Conservation (phyloP, 2,888 invertebrate genomes). For the Slavum lentiscoides region DNA sequence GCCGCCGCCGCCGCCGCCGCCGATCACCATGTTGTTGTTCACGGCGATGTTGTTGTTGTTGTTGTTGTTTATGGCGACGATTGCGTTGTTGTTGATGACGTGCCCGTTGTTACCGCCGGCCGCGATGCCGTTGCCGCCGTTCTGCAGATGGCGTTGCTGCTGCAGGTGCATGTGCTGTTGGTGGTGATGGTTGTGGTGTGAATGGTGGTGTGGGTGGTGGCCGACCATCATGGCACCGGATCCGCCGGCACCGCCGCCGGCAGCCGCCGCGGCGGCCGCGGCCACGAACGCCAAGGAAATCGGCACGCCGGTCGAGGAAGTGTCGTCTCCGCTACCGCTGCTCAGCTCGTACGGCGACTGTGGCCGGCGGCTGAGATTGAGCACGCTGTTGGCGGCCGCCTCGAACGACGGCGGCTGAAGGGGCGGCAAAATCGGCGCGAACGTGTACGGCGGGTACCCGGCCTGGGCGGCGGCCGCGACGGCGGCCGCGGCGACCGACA, state of each 20-base stretch:
- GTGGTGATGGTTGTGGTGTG: slow-evolving; percentile 1
- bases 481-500: slow-evolving; percentile 61
- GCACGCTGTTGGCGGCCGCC: slow-evolving; percentile 59
- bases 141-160: neutral
- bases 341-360: slow-evolving; percentile 82
- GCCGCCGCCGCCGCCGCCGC: neutral
- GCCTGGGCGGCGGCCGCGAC: slow-evolving; percentile 62
- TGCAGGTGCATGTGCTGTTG: neutral
- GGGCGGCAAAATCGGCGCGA: slow-evolving; percentile 59
- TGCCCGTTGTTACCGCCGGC: neutral
- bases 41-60: neutral
- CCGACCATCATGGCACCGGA: slow-evolving; percentile 10
- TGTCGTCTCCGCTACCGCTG: slow-evolving; percentile 71
- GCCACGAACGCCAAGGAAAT: slow-evolving; percentile 49
- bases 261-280: slow-evolving; percentile 29
- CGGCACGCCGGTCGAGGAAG: slow-evolving; percentile 58
- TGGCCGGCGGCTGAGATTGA: slow-evolving; percentile 63
- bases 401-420: slow-evolving; percentile 61
- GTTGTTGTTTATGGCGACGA: neutral
- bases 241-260: neutral
- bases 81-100: neutral
- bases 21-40: neutral
- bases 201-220: slow-evolving; percentile 16
- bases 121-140: neutral
- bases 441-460: slow-evolving; percentile 78